phyloP scores from a whole-genome alignment of 2,888 invertebrate species.

The Metallyticus violacea region DNA sequence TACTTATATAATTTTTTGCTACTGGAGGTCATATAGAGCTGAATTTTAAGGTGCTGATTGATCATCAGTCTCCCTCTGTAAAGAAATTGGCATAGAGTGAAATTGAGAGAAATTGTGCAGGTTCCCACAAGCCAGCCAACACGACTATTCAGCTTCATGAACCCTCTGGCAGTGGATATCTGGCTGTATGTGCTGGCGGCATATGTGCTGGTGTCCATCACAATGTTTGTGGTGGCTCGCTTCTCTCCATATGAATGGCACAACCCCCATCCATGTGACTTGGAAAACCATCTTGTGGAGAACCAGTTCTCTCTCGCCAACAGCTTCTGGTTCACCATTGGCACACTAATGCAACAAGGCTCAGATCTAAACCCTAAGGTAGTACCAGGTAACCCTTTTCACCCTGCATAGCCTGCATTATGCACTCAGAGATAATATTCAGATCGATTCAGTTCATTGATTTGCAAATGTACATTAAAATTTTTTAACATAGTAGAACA shows the following conservation, averaged over 20 bases:
- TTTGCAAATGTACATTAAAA: neutral
- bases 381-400: constrained; percentile 25
- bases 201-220: constrained; percentile 73
- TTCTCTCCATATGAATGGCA: constrained; percentile 81
- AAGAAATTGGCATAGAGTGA: neutral
- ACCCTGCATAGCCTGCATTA: neutral
- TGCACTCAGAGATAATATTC: neutral
- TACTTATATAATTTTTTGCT: no score
- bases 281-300: constrained; percentile 59
- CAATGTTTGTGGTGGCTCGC: constrained; percentile 76
- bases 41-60: neutral
- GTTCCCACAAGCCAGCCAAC: constrained; percentile 68
- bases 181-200: constrained; percentile 82
- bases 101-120: constrained; percentile 45
- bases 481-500: neutral
- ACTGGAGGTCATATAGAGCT: neutral
- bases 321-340: constrained; percentile 85
- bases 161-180: constrained; percentile 80
- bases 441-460: neutral
- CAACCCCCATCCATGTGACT: constrained; percentile 67
- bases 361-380: constrained; percentile 76
- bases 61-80: constrained; percentile 28
- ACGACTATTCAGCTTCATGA: constrained; percentile 80
- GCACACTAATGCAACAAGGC: constrained; percentile 86
- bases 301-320: constrained; percentile 82